Percentiles rank a stretch among this genome's conserved stretches.
phyloP scores from a whole-genome alignment of 2,113 vertebrate species.

The Helogale parvula region DNA sequence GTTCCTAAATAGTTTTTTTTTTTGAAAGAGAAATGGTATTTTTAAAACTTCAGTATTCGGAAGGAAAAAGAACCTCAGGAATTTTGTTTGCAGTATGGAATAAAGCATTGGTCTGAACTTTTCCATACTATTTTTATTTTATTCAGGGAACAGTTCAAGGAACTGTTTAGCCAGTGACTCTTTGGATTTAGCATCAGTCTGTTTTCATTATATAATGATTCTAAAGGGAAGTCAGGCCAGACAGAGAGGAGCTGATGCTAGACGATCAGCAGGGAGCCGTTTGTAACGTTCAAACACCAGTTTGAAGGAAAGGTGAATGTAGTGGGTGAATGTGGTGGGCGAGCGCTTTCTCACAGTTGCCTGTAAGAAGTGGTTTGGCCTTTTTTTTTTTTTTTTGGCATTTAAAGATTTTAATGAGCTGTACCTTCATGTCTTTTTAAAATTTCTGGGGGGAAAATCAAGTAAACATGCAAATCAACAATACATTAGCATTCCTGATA shows the following conservation, averaged over 20 bases:
- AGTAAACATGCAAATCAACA: neutral
- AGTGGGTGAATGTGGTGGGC: neutral
- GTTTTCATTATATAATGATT: constrained; percentile 45
- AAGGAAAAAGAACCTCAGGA: constrained; percentile 24
- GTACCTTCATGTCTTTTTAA: constrained; percentile 7
- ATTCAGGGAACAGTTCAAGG: neutral
- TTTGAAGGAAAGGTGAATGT: constrained; percentile 48
- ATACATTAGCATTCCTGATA: neutral
- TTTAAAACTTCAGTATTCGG: constrained; percentile 17
- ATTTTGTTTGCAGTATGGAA: constrained; percentile 16
- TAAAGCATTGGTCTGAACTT: neutral
- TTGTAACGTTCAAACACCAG: neutral
- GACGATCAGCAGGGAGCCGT: neutral
- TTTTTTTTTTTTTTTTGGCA: neutral
- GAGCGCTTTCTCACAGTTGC: neutral
- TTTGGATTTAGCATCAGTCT: neutral
- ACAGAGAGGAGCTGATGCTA: neutral
- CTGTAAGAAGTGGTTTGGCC: constrained; percentile 19
- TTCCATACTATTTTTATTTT: constrained; percentile 24
- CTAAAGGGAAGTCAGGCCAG: constrained; percentile 14
- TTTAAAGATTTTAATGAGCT: neutral
- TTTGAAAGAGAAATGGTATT: constrained; percentile 18
- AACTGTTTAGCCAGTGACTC: neutral
- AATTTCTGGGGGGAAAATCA: neutral
- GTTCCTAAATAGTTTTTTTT: neutral